Conservation (phyloP, 1,140 invertebrate genomes). For the Scaptomyza hsui region DNA sequence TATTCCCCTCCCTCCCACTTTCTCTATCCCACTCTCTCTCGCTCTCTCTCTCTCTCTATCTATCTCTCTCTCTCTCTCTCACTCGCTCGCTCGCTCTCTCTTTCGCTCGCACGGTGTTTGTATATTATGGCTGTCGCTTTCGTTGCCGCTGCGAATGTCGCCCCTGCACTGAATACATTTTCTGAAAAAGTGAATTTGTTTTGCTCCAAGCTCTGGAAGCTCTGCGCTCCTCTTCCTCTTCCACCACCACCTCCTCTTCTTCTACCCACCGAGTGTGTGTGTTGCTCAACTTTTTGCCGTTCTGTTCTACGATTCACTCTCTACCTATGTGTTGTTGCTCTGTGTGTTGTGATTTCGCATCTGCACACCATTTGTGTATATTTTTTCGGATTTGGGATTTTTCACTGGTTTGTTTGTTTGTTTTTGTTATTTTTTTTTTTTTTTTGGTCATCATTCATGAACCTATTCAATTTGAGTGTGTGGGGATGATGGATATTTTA, state of each 20-base stretch:
- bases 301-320: not conserved
- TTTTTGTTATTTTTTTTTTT: constrained; percentile 25
- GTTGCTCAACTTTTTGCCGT: constrained; percentile 1
- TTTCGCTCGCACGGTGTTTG: constrained; percentile 8
- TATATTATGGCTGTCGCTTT: constrained; percentile 73
- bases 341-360: not conserved
- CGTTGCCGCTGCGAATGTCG: constrained; percentile 81
- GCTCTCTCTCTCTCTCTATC: not conserved
- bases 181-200: constrained; percentile 71
- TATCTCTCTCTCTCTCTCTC: not conserved
- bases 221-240: not conserved
- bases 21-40: not conserved
- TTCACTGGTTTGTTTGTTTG: constrained; percentile 38
- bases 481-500: constrained; percentile 12
- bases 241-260: not conserved
- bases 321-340: not conserved
- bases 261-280: not conserved
- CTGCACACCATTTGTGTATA: constrained; percentile 14
- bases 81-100: not conserved
- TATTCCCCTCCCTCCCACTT: constrained; percentile 1
- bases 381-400: constrained; percentile 7
- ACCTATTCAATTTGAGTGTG: constrained; percentile 73
- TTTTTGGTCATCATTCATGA: constrained; percentile 64
- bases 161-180: constrained; percentile 82
- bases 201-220: constrained; percentile 43